Conservation (phyloP, 2,888 invertebrate species). For the Acleris sparsana region DNA sequence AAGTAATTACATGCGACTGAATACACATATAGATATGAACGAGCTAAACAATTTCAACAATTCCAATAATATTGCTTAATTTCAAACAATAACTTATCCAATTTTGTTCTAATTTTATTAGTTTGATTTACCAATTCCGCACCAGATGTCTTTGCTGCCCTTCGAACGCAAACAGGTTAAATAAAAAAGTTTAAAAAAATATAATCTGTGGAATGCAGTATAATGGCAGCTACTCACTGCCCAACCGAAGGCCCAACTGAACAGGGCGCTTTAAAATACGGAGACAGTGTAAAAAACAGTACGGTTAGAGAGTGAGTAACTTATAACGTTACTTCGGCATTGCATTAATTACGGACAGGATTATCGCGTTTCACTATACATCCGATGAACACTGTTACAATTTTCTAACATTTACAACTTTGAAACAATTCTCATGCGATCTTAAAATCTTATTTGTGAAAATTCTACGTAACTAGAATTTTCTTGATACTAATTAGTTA, state of each 20-base stretch:
- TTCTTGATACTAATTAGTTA: background rate
- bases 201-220: constrained; percentile 71
- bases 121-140: constrained; percentile 37
- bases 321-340: constrained; percentile 14
- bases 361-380: constrained; percentile 20
- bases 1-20: constrained; percentile 38
- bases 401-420: constrained; percentile 41
- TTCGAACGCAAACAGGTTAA: constrained; percentile 45
- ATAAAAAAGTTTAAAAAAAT: constrained; percentile 51
- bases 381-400: constrained; percentile 36
- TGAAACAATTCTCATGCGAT: constrained; percentile 47
- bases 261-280: background rate
- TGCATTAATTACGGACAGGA: constrained; percentile 18
- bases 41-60: constrained; percentile 51
- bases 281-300: background rate
- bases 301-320: background rate
- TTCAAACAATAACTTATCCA: constrained; percentile 49
- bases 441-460: background rate
- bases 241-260: background rate
- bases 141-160: constrained; percentile 43
- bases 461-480: too few relatives aligned
- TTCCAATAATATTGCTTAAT: constrained; percentile 64
- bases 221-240: constrained; percentile 22
- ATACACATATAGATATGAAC: constrained; percentile 45
- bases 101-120: constrained; percentile 50